A percentile compares a stretch with the other conserved stretches of the same genome.
These are phyloP conservation scores for Piscicola geometra DNA, from an alignment of 2,888 invertebrate species.

Conservation along the genomic window DNA sequence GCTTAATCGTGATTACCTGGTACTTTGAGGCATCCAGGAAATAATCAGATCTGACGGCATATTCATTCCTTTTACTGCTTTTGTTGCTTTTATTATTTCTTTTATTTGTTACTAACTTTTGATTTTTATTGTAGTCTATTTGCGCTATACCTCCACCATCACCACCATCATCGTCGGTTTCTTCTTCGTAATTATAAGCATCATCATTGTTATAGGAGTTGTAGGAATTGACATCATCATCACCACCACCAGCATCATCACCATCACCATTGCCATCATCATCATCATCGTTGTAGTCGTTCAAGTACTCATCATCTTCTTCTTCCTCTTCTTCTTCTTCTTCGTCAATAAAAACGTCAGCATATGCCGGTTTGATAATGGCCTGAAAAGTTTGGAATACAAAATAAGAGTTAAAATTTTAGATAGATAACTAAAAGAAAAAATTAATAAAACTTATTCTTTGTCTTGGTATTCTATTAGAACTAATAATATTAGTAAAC, in stretches of 20 bases:
- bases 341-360: background rate
- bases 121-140: background rate
- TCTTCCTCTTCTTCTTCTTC: background rate
- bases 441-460: too few species aligned
- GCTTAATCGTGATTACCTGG: too few species aligned
- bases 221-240: background rate
- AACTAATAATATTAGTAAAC: too few species aligned
- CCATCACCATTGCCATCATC: background rate
- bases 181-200: slow-evolving; percentile 1
- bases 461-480: too few species aligned
- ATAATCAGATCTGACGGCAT: background rate
- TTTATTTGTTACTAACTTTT: too few species aligned
- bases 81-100: too few species aligned
- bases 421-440: background rate
- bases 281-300: background rate
- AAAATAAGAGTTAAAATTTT: background rate
- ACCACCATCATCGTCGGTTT: background rate
- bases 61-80: background rate
- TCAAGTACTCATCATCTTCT: background rate
- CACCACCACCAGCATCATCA: background rate
- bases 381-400: background rate
- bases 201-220: background rate
- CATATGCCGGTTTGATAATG: background rate
- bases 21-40: background rate
- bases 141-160: background rate